Evolutionary conservation across 2,888 invertebrate genomes (phyloP).

Genomic region (Hyppa rectilinea): DNA sequence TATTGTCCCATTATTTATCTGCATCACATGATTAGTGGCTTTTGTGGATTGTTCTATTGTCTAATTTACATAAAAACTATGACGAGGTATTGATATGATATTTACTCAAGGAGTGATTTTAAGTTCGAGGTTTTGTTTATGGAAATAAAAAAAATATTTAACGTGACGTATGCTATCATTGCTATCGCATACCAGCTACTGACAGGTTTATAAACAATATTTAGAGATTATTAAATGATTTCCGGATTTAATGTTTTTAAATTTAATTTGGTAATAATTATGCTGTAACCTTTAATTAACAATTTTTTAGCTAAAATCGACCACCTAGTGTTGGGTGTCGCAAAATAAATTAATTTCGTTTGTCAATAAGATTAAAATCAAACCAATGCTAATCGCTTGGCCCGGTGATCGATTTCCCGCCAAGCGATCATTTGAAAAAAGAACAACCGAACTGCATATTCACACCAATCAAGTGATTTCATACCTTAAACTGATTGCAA

Average conservation of each 20-base stretch:
- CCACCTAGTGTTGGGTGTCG: slow-evolving; percentile 24
- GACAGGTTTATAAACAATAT: too few relatives aligned
- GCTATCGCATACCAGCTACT: too few relatives aligned
- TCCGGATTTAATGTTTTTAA: too few relatives aligned
- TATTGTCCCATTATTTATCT: slow-evolving; percentile 25
- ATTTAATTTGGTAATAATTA: too few relatives aligned
- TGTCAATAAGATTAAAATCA: slow-evolving; percentile 54
- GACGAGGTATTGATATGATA: not conserved
- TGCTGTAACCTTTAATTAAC: not conserved
- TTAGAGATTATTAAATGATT: too few relatives aligned
- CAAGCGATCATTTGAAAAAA: slow-evolving; percentile 50
- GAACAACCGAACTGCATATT: slow-evolving; percentile 19
- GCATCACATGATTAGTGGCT: not conserved
- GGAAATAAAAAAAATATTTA: too few relatives aligned
- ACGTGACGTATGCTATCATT: too few relatives aligned
- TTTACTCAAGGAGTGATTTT: not conserved
- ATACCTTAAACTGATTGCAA: not conserved
- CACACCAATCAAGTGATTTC: slow-evolving; percentile 23
- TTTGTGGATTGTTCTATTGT: slow-evolving; percentile 38
- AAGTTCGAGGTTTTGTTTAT: not conserved
- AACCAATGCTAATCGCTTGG: slow-evolving; percentile 45
- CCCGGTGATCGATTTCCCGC: slow-evolving; percentile 53
- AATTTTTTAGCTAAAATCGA: slow-evolving; percentile 4
- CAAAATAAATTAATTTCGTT: slow-evolving; percentile 47
- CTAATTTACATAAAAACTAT: not conserved